Base-by-base conservation (phyloP, 2,113 vertebrate species). In the Pseudorhombus dupliciocellatus region DNA sequence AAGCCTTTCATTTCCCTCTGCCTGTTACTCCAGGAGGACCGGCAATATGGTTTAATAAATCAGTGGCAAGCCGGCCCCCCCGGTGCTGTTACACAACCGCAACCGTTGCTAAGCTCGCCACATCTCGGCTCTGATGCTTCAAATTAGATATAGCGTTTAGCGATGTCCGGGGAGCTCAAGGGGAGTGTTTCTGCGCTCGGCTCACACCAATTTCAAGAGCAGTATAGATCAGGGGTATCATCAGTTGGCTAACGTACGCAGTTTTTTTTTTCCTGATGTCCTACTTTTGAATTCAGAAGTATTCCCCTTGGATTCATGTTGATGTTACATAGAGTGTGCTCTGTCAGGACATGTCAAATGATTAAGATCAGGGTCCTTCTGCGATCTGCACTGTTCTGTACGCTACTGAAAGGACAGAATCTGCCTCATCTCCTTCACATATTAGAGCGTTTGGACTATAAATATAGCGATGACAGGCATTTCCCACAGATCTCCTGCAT, bases 1-100 rank as follows among this genome's bases (percentile, higher is more conserved):
- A 55, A 81, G 76, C 57, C 75, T 66, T 87, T 90, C 79, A 56
- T 83, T 86, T 78, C 76, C 63, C 42, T 76, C 68, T 52, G 77
- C 62, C 54, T 61, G 66, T 55, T 79, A 22, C 65, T 66, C 64
- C 55, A 20, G 65, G 54, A 80, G 75, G 60, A 83, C 46, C 61
- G 26, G 66, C 61, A 52, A 66, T 59, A 75, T 26, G 40, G 70
- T 75, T 68, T 59, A 80, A 83, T 89, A 88, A 81, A 89, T 88
- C 74, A 72, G 56, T 21, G 53, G 66, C 58, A 85, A 78, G 84
- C 68, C 80, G 75, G 71, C 76, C 55, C 14, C 80, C 69, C 40
- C 37, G 21, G 37, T 65, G 75, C 68, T 70, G 73, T 73, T 84
- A 40, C 55, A 55, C 65, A 26, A 57, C 28, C 52, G 53, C 55